Percentiles rank a stretch among this genome's conserved stretches.
These are phyloP conservation scores for Callithrix jacchus DNA, from an alignment of 2,113 vertebrate genomes.

Conservation along the genomic window DNA sequence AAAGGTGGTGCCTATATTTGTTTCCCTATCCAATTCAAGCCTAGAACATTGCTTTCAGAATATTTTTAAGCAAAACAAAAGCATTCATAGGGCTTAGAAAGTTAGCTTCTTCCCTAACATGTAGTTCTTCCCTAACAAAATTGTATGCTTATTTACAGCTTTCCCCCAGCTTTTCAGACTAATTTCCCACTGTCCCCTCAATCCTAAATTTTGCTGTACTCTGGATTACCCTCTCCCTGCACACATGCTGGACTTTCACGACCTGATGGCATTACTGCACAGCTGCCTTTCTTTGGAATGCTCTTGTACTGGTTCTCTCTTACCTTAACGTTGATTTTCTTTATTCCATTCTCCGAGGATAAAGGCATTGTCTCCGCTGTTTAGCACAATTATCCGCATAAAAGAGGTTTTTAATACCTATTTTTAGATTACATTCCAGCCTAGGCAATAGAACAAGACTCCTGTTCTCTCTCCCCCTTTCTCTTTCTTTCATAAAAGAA, in stretches of 20 bases:
- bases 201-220: neutral
- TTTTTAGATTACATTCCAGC: too few relatives aligned
- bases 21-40: neutral
- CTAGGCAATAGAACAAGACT: too few relatives aligned
- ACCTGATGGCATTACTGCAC: neutral
- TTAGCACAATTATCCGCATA: too few relatives aligned
- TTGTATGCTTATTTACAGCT: neutral
- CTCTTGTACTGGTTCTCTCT: neutral
- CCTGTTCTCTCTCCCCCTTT: too few relatives aligned
- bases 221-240: neutral
- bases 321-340: neutral
- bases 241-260: neutral
- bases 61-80: conserved; percentile 24
- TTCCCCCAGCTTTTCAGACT: neutral
- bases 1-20: neutral
- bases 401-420: too few relatives aligned
- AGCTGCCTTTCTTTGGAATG: conserved; percentile 2
- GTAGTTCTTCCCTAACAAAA: neutral
- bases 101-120: neutral
- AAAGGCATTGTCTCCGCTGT: neutral
- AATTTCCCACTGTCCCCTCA: neutral
- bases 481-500: too few relatives aligned
- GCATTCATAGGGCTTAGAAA: neutral
- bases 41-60: neutral
- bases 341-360: neutral